Base-by-base conservation (phyloP, 2,113 vertebrate species). In the Genyomyrus donnyi region DNA sequence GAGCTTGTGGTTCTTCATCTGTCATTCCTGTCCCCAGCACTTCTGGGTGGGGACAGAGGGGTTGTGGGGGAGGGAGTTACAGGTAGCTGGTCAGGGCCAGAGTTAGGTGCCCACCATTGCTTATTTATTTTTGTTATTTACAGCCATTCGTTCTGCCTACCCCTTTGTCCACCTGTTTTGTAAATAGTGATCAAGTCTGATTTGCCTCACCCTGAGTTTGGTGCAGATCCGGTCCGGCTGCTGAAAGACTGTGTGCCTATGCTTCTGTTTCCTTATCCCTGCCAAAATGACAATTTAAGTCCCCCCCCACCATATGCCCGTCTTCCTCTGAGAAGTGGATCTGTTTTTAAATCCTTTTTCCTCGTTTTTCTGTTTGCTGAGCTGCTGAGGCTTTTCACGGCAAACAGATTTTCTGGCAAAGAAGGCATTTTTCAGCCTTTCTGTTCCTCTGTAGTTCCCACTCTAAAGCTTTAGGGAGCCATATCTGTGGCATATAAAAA, bases 361-460 rank as follows among this genome's bases (percentile, higher is more conserved):
- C 74, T 80, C 74, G 74, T 42, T 42, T 35, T 80, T 80, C 74
- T 42, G 35, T 80, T 80, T 80, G 74, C 35, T 80, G 74, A 80
- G 35, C 74, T 42, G 74, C 35, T 42, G 74, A 80, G 70, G 70
- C 11, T 77, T 77, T 77, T 77, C 70, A 77, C 70, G 70, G 70
- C 70, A 77, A 77, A 39, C 70, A 77, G 74, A 80, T 80, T 80
- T 80, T 19, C 74, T 80, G 74, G 74, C 74, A 80, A 42, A 80
- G 74, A 17, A 6, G 35, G 74, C 6, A 42, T 39, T 39, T 80
- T 42, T 80, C 31, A 39, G 74, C 35, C 74, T 42, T 39, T 19
- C 62, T 31, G 62, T 70, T 80, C 35, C 74, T 80, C 66, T 74
- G 66, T 74, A 74, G 66, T 74, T 74, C n/a, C 3, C 9, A 13